These are phyloP conservation scores for Stichodactyla mertensii DNA, from an alignment of 64 coral and sea anemone genomes.

Conservation along the genomic window DNA sequence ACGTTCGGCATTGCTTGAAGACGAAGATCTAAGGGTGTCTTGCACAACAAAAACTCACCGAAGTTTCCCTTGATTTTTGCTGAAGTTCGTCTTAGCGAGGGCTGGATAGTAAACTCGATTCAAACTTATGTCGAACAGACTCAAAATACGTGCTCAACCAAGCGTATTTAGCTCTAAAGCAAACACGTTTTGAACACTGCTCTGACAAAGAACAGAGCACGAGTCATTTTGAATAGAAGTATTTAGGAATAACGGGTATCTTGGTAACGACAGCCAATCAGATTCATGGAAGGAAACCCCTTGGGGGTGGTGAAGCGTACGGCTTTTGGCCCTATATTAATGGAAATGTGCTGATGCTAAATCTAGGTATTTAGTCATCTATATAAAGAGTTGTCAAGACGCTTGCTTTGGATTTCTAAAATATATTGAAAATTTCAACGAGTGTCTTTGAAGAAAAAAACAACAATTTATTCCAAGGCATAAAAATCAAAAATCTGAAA, in stretches of 20 bases:
- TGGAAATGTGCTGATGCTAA: background rate
- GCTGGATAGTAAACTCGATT: background rate
- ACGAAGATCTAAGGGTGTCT: background rate
- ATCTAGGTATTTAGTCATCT: no score
- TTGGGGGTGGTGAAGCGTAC: background rate
- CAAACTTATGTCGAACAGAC: background rate
- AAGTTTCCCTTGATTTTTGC: background rate
- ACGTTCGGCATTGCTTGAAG: no score
- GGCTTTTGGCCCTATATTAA: background rate
- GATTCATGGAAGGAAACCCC: background rate
- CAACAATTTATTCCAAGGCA: no score
- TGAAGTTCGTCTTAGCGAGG: background rate
- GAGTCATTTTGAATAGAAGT: background rate
- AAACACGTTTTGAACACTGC: background rate
- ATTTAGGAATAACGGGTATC: background rate
- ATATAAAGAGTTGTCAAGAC: no score
- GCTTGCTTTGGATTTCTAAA: no score
- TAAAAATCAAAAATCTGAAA: no score
- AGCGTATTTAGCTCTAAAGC: background rate
- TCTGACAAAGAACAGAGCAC: background rate
- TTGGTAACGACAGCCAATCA: slow-evolving; percentile 5
- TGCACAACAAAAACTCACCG: background rate
- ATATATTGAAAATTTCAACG: no score
- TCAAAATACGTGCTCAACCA: background rate
- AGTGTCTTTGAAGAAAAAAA: no score